Evolutionary conservation across 2,888 invertebrate species (phyloP).

Genomic region (Drosophila imparisetae): DNA sequence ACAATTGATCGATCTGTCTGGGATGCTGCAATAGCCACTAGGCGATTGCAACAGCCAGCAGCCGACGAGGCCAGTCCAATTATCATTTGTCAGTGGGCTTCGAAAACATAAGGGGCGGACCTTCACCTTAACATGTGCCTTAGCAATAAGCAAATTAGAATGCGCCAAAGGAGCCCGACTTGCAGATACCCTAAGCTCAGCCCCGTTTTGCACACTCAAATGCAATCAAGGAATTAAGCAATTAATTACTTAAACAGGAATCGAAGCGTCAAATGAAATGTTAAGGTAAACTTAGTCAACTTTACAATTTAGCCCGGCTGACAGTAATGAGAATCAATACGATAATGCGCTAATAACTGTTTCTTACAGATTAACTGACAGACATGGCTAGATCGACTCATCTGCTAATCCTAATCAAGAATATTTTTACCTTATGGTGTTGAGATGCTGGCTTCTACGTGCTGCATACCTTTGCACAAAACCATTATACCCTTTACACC

Average conservation of each 20-base stretch:
- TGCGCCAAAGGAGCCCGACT: not conserved
- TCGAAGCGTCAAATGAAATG: not conserved
- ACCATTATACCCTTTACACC: not conserved
- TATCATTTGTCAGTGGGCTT: conserved; percentile 17
- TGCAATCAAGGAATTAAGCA: not conserved
- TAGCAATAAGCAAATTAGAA: not conserved
- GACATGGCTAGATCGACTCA: not conserved
- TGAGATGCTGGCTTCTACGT: not conserved
- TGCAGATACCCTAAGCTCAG: not conserved
- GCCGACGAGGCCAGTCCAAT: conserved; percentile 53
- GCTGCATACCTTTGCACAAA: not conserved
- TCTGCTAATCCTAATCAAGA: not conserved
- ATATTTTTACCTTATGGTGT: not conserved
- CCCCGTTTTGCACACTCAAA: not conserved
- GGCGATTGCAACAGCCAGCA: conserved; percentile 72
- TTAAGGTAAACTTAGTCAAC: not conserved
- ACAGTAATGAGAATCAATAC: not conserved
- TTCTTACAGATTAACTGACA: not conserved
- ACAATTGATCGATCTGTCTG: conserved; percentile 54
- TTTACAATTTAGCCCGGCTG: not conserved
- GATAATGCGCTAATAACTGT: not conserved
- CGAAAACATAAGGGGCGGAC: not conserved
- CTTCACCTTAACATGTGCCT: not conserved
- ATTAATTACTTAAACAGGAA: not conserved
- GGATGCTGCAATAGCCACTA: conserved; percentile 64